Conservation (phyloP, 1,140 invertebrate species). For the Sitodiplosis mosellana region DNA sequence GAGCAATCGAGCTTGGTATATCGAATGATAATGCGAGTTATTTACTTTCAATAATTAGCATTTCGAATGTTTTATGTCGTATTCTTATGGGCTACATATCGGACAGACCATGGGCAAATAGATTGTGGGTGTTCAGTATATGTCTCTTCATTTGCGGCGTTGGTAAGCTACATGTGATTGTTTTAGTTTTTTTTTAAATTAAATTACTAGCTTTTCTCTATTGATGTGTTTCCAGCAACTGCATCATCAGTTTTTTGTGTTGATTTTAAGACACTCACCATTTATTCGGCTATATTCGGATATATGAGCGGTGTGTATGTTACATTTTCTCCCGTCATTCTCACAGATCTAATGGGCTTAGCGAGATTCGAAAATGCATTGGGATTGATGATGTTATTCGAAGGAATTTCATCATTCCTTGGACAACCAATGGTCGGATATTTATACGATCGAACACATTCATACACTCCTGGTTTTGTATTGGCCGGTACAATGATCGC, state of each 20-base stretch:
- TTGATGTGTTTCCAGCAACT: slow-evolving; percentile 49
- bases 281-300: slow-evolving; percentile 68
- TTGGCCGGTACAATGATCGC: slow-evolving; percentile 65
- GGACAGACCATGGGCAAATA: slow-evolving; percentile 74
- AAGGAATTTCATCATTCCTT: slow-evolving; percentile 52
- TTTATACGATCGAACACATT: slow-evolving; percentile 54
- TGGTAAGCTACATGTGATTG: too few species aligned
- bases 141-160: slow-evolving; percentile 69
- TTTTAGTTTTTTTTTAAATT: too few species aligned
- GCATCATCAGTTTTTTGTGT: slow-evolving; percentile 51
- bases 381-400: slow-evolving; percentile 73
- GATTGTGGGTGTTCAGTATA: slow-evolving; percentile 68
- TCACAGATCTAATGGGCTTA: slow-evolving; percentile 71
- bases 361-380: slow-evolving; percentile 84
- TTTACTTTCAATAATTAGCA: slow-evolving; percentile 59
- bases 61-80: slow-evolving; percentile 72
- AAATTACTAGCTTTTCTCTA: too few species aligned
- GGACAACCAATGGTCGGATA: slow-evolving; percentile 39
- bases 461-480: slow-evolving; percentile 69
- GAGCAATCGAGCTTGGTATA: slow-evolving; percentile 39
- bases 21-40: slow-evolving; percentile 35
- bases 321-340: slow-evolving; percentile 74
- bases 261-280: slow-evolving; percentile 44
- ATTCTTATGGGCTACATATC: slow-evolving; percentile 69
- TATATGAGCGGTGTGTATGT: slow-evolving; percentile 85